Percentiles rank a stretch among this genome's conserved stretches.
These are phyloP conservation scores for Calameuta pallipes DNA, from an alignment of 2,888 invertebrate species.

Conservation along the genomic window DNA sequence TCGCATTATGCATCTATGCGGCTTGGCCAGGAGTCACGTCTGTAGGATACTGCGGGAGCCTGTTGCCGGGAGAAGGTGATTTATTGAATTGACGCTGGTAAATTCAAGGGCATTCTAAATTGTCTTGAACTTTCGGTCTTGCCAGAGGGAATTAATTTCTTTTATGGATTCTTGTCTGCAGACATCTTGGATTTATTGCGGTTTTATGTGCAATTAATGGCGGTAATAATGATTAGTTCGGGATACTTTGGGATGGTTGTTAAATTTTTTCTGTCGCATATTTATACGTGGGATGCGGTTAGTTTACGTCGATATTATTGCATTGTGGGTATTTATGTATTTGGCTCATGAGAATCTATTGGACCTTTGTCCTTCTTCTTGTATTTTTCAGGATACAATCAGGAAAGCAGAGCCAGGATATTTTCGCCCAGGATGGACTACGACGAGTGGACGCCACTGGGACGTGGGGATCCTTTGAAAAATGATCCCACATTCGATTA, in stretches of 20 bases:
- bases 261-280: neutral
- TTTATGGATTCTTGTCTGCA: neutral
- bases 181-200: neutral
- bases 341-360: neutral
- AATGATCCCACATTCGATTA: conserved; percentile 89
- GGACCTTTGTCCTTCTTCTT: neutral
- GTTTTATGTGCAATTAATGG: neutral
- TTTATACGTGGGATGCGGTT: too few relatives aligned
- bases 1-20: neutral
- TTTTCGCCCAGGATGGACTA: conserved; percentile 84
- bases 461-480: conserved; percentile 83
- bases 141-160: neutral
- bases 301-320: too few relatives aligned
- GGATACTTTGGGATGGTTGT: neutral
- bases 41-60: neutral
- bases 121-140: neutral
- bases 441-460: conserved; percentile 87
- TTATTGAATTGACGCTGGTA: neutral
- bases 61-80: neutral
- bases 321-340: neutral
- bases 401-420: conserved; percentile 57
- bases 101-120: neutral
- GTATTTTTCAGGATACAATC: conserved; percentile 30
- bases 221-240: neutral
- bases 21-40: neutral